These are phyloP conservation scores for Phataginus tricuspis DNA, from an alignment of 2,797 vertebrate species.

Conservation along the genomic window DNA sequence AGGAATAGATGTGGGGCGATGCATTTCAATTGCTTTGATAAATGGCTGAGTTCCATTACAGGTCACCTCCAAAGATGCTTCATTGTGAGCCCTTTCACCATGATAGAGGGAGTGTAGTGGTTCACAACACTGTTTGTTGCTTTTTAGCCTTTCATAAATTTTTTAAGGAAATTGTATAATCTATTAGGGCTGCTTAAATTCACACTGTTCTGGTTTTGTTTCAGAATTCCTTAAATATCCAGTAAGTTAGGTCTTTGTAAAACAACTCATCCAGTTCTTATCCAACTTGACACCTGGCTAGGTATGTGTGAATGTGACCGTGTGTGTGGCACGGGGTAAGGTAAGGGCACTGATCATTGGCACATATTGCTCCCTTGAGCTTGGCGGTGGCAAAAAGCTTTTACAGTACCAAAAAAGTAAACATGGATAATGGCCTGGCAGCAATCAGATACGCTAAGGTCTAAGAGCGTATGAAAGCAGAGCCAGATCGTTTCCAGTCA, in stretches of 20 bases:
- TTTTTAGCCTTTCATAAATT: neutral
- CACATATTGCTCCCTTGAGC: slow-evolving; percentile 1
- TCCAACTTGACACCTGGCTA: neutral
- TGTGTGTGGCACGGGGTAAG: fast-evolving
- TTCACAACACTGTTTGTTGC: neutral
- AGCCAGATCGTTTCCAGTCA: neutral
- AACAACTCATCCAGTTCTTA: neutral
- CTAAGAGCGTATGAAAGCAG: slow-evolving; percentile 2
- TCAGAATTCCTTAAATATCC: neutral
- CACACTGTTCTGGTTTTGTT: neutral
- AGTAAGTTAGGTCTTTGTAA: neutral
- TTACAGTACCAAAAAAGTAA: slow-evolving; percentile 49
- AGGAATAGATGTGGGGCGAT: neutral
- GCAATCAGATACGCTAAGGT: neutral
- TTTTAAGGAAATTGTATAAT: neutral
- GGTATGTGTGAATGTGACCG: neutral
- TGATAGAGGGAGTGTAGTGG: neutral
- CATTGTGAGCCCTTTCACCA: neutral
- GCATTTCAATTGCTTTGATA: slow-evolving; percentile 30
- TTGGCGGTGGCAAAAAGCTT: neutral
- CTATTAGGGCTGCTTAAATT: neutral
- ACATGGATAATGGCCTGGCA: slow-evolving; percentile 4
- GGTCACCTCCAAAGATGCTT: neutral
- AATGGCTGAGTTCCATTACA: neutral
- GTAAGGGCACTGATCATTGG: slow-evolving; percentile 31